These are phyloP conservation scores for Synergus japonicus DNA, from an alignment of 2,888 invertebrate species.

Conservation along the genomic window DNA sequence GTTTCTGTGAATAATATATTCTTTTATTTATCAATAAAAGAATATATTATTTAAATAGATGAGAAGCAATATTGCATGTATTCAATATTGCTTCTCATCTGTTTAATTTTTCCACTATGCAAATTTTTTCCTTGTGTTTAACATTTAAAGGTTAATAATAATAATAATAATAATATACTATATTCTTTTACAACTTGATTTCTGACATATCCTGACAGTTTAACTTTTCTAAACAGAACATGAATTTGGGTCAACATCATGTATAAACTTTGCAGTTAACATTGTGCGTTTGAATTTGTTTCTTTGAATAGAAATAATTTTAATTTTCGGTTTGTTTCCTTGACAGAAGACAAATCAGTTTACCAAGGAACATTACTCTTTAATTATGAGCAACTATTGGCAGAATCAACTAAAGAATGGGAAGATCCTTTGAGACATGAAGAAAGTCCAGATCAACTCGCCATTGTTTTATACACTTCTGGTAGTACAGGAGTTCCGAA, in stretches of 20 bases:
- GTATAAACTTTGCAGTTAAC: too few species aligned
- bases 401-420: slow-evolving; percentile 77
- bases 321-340: slow-evolving; percentile 13
- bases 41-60: not conserved
- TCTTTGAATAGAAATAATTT: slow-evolving; percentile 8
- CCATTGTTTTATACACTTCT: slow-evolving; percentile 90
- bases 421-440: slow-evolving; percentile 76
- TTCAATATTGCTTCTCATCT: not conserved
- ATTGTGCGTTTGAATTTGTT: not conserved
- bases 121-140: not conserved
- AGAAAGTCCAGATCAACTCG: slow-evolving; percentile 79
- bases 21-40: not conserved
- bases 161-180: not conserved
- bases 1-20: not conserved
- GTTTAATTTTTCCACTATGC: not conserved
- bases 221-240: not conserved
- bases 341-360: slow-evolving; percentile 62
- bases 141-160: not conserved
- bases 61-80: not conserved
- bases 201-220: not conserved
- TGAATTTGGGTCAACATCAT: too few species aligned
- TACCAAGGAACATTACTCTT: slow-evolving; percentile 66
- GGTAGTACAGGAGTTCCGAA: slow-evolving; percentile 94
- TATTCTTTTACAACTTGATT: not conserved
- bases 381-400: slow-evolving; percentile 79